These are phyloP conservation scores for Microctonus brassicae DNA, from an alignment of 2,888 invertebrate species.

Conservation along the genomic window DNA sequence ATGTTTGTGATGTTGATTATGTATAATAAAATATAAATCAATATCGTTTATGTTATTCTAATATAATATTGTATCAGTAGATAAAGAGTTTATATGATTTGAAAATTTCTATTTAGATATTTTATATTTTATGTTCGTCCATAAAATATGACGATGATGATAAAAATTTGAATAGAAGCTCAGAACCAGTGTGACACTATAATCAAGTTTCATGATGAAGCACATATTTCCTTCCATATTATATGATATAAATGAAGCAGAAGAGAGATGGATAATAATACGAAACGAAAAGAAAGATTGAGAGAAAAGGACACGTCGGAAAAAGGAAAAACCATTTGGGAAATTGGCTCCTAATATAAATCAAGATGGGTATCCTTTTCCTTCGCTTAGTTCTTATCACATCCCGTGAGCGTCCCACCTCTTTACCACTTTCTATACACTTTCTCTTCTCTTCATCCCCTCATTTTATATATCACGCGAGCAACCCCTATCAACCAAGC, in stretches of 20 bases:
- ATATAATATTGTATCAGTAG: not conserved
- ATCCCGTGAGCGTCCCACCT: conserved; percentile 23
- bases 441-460: not conserved
- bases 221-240: conserved; percentile 10
- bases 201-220: conserved; percentile 17
- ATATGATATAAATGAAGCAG: conserved; percentile 19
- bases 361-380: conserved; percentile 47
- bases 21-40: not conserved
- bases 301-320: conserved; percentile 36
- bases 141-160: not conserved
- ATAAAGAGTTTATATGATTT: not conserved
- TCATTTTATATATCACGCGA: not conserved
- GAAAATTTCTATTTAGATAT: too few species aligned
- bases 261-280: conserved; percentile 7
- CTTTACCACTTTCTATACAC: not conserved
- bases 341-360: conserved; percentile 55
- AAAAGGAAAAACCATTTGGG: conserved; percentile 47
- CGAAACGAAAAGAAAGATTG: conserved; percentile 15
- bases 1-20: not conserved
- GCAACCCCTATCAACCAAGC: not conserved
- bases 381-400: conserved; percentile 41
- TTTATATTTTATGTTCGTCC: too few species aligned
- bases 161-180: conserved; percentile 10
- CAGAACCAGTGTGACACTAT: not conserved
- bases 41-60: not conserved